Percentiles rank a stretch among this genome's conserved stretches.
phyloP scores from a whole-genome alignment of 2,797 vertebrate genomes.

The Schizothorax lantsangensis region DNA sequence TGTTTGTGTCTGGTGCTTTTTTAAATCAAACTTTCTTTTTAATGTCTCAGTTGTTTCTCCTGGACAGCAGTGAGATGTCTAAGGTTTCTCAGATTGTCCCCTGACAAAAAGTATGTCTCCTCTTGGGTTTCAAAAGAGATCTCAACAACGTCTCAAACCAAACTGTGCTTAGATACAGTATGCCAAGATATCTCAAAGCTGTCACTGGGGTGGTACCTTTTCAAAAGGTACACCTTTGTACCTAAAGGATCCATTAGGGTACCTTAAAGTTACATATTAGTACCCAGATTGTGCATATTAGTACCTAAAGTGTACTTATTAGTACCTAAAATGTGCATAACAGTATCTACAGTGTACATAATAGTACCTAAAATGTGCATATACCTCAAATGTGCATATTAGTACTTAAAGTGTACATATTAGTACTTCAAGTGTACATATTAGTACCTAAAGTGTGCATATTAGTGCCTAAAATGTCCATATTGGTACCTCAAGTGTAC shows the following conservation, averaged over 20 bases:
- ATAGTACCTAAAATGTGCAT: no score
- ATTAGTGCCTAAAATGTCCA: not conserved
- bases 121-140: not conserved
- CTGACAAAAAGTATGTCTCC: not conserved
- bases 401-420: not conserved
- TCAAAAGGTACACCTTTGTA: not conserved
- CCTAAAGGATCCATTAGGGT: not conserved
- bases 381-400: not conserved
- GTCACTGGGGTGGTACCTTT: not conserved
- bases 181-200: not conserved
- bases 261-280: not conserved
- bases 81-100: not conserved
- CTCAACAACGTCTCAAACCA: not conserved
- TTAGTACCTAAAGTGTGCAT: not conserved
- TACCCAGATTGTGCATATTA: not conserved
- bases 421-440: not conserved
- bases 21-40: not conserved
- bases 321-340: not conserved
- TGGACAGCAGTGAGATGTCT: not conserved
- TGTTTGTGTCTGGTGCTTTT: constrained; percentile 17
- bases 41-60: not conserved
- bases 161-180: not conserved
- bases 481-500: not conserved
- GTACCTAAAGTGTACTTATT: no score
- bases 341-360: not conserved